phyloP scores from a whole-genome alignment of 2,113 vertebrate genomes.

The Lathamus discolor region DNA sequence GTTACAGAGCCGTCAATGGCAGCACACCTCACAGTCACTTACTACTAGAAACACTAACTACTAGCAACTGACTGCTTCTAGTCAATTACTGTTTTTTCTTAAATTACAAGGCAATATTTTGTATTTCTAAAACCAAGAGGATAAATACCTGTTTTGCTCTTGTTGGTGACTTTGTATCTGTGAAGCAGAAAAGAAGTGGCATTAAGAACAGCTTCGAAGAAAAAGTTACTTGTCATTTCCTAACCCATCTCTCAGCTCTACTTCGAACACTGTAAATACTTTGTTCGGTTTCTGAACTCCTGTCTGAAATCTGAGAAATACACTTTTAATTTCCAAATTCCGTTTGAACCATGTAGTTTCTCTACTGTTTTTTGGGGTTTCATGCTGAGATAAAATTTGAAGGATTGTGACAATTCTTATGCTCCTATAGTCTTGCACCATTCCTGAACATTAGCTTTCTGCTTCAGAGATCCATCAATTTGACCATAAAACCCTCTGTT shows the following conservation, averaged over 20 bases:
- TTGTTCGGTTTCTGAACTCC: neutral
- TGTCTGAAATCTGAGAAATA: neutral
- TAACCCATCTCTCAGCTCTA: neutral
- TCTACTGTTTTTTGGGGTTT: neutral
- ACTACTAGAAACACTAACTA: neutral
- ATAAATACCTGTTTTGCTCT: constrained; percentile 82
- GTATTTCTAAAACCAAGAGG: constrained; percentile 28
- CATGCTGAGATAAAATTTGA: neutral
- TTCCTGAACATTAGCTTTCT: neutral
- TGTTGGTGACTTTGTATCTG: constrained; percentile 76
- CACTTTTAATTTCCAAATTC: neutral
- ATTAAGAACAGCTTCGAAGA: neutral
- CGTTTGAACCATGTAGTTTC: neutral
- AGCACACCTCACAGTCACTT: neutral
- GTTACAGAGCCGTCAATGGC: neutral
- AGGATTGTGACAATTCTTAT: neutral
- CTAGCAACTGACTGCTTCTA: neutral
- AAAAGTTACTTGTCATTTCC: neutral
- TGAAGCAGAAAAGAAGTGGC: constrained; percentile 9
- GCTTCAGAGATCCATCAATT: neutral
- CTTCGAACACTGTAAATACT: neutral
- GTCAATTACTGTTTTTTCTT: neutral
- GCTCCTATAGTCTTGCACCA: neutral
- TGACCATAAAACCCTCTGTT: neutral
- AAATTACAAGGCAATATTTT: neutral